These are phyloP conservation scores for Dendroctonus ponderosae DNA, from an alignment of 1,140 invertebrate species.

Conservation along the genomic window DNA sequence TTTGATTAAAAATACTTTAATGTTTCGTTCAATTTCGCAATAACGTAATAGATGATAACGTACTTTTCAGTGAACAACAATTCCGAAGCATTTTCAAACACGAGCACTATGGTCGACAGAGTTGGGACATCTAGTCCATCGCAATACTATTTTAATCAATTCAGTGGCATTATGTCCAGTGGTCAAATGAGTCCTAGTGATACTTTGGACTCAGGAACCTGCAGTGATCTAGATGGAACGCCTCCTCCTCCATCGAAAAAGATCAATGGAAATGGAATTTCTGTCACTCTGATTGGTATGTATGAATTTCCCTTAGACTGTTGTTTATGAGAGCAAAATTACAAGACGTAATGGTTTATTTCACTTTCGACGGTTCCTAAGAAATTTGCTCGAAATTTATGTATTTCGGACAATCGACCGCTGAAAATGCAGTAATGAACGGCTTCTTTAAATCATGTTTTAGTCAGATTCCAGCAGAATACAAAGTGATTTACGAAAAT, in stretches of 20 bases:
- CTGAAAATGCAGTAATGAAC: too few species aligned
- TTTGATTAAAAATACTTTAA: neutral
- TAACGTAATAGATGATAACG: neutral
- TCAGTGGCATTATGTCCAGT: constrained; percentile 62
- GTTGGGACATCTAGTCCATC: constrained; percentile 45
- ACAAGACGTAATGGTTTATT: too few species aligned
- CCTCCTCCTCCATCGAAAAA: constrained; percentile 69
- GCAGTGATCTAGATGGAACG: constrained; percentile 75
- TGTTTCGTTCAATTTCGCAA: neutral
- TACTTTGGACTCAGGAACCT: constrained; percentile 77
- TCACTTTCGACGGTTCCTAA: too few species aligned
- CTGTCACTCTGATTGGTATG: constrained; percentile 51
- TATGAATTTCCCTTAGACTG: too few species aligned
- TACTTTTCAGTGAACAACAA: constrained; percentile 29
- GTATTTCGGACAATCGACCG: too few species aligned
- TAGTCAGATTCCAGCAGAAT: too few species aligned
- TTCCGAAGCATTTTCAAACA: constrained; percentile 20
- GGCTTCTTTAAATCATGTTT: too few species aligned
- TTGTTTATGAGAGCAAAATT: too few species aligned
- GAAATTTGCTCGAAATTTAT: too few species aligned
- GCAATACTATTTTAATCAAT: constrained; percentile 58
- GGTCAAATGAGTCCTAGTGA: constrained; percentile 77
- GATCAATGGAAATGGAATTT: constrained; percentile 49
- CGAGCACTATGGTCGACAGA: constrained; percentile 28
- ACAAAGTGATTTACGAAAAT: too few species aligned